Evolutionary conservation across 2,113 vertebrate species (phyloP).

Genomic region (Dinomys branickii): DNA sequence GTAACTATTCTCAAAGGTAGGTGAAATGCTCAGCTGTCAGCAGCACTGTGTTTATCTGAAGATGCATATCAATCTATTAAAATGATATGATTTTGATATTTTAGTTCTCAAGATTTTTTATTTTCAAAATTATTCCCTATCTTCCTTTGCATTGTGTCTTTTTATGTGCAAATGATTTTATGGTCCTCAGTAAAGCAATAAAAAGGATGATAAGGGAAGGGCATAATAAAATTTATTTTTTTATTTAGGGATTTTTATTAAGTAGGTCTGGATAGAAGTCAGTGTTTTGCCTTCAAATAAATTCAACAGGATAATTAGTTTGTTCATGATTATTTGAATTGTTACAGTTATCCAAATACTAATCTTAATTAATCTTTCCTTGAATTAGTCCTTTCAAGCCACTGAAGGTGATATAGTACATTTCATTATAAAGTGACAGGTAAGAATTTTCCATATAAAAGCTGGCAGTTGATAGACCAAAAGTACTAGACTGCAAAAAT

Average conservation of each 20-base stretch:
- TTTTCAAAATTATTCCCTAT: background rate
- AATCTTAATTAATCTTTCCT: conserved; percentile 15
- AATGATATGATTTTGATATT: background rate
- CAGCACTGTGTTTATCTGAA: conserved; percentile 6
- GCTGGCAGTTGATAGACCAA: background rate
- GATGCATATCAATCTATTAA: background rate
- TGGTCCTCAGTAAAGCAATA: background rate
- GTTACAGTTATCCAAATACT: background rate
- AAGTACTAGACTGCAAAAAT: background rate
- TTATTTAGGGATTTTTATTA: background rate
- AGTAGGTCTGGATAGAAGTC: background rate
- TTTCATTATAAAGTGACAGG: background rate
- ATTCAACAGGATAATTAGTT: conserved; percentile 20
- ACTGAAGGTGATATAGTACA: background rate
- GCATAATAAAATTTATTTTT: background rate
- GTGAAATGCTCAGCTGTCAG: background rate
- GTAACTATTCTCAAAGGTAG: conserved; percentile 6
- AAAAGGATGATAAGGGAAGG: background rate
- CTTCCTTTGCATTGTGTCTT: background rate
- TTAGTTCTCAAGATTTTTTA: background rate
- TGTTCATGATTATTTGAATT: background rate
- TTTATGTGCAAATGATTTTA: background rate
- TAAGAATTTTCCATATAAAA: conserved; percentile 21
- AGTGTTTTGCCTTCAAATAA: conserved; percentile 5
- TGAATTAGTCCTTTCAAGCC: background rate